Percentiles rank a stretch among this genome's conserved stretches.
Evolutionary conservation across 2,113 vertebrate genomes (phyloP).

Genomic region (Phalacrocorax pelagicus): DNA sequence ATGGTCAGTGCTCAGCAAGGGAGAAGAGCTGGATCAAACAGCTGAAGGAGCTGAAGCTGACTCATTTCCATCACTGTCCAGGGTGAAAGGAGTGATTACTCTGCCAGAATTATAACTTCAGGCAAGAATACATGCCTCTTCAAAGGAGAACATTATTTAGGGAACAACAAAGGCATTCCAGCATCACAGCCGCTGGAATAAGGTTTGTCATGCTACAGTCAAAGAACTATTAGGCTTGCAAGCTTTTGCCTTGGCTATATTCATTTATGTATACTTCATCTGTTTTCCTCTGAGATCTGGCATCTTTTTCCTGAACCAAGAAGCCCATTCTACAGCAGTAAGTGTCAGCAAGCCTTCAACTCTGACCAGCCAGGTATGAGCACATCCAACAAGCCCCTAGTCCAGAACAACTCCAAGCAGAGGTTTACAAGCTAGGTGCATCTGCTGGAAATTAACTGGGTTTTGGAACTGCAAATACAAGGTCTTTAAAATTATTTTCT

Average conservation of each 20-base stretch:
- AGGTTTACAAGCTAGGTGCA: not conserved
- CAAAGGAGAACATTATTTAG: not conserved
- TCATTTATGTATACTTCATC: not conserved
- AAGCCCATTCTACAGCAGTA: not conserved
- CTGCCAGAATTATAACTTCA: not conserved
- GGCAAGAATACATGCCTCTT: not conserved
- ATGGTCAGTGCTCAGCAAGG: not conserved
- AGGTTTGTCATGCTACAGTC: not conserved
- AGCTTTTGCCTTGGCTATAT: not conserved
- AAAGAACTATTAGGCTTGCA: not conserved
- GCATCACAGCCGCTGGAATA: not conserved
- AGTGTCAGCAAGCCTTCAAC: not conserved
- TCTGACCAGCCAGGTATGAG: not conserved
- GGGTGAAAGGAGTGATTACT: not conserved
- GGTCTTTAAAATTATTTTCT: not conserved
- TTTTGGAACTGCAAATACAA: not conserved
- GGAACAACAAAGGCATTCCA: not conserved
- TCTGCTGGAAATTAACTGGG: not conserved
- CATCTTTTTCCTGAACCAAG: not conserved
- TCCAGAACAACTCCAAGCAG: not conserved
- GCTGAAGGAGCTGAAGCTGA: not conserved
- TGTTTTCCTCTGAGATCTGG: not conserved
- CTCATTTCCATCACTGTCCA: not conserved
- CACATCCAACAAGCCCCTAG: not conserved
- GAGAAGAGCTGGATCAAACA: not conserved